Percentiles rank a stretch among this genome's conserved stretches.
Conservation (phyloP, 2,888 invertebrate species). For the Lithophane socia region DNA sequence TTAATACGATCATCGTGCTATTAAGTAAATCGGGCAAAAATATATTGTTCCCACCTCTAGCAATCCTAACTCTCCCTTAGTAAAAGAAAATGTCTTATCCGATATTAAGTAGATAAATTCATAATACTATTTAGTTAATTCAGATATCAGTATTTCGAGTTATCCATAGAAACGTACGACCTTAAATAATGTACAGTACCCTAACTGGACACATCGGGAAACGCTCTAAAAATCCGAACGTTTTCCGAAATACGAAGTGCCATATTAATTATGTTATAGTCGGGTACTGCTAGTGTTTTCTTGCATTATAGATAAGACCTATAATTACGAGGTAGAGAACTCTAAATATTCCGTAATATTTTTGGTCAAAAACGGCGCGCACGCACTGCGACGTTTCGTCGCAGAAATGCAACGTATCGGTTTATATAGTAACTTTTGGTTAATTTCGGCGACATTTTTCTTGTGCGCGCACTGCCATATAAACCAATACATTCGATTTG, state of each 20-base stretch:
- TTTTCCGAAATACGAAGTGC: not conserved
- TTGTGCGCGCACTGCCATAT: too few species aligned
- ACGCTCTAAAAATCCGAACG: not conserved
- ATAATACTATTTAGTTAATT: constrained; percentile 36
- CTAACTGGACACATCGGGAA: not conserved
- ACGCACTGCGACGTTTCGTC: too few species aligned
- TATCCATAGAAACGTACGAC: constrained; percentile 3
- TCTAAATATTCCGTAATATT: constrained; percentile 11
- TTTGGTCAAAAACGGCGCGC: constrained; percentile 7
- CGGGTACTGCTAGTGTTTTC: not conserved
- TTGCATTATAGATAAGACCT: constrained; percentile 11
- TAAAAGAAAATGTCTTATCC: constrained; percentile 8
- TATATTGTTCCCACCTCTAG: constrained; percentile 38
- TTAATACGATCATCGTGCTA: not conserved
- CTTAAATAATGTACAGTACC: not conserved
- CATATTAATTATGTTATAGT: not conserved
- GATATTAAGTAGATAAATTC: constrained; percentile 11
- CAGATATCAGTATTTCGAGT: constrained; percentile 22
- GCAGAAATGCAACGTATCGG: too few species aligned
- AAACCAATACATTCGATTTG: too few species aligned
- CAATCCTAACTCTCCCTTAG: constrained; percentile 30
- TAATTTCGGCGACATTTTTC: too few species aligned
- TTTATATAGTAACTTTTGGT: too few species aligned
- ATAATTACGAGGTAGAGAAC: constrained; percentile 30
- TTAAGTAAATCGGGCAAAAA: constrained; percentile 18